Evolutionary conservation across 2,888 invertebrate species (phyloP).

Genomic region (Hetaerina titia): DNA sequence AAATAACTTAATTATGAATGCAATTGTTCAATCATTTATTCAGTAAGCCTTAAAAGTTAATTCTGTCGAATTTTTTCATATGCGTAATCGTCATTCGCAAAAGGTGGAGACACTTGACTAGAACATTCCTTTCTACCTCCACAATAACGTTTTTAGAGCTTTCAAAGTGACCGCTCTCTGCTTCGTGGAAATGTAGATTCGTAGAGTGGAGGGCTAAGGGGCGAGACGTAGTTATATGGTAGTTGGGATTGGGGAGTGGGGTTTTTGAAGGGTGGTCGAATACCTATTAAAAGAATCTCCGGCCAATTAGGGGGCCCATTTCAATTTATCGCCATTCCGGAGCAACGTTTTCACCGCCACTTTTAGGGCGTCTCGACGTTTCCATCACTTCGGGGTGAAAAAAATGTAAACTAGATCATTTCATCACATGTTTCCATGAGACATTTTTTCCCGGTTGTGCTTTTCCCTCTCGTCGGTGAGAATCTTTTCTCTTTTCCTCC

Average conservation of each 20-base stretch:
- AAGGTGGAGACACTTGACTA: not conserved
- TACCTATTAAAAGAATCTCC: not conserved
- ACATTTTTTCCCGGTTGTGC: constrained; percentile 25
- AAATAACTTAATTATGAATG: not conserved
- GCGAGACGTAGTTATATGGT: not conserved
- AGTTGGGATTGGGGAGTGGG: not conserved
- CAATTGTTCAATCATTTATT: not conserved
- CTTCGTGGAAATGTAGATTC: not conserved
- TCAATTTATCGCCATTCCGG: not conserved
- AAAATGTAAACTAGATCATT: constrained; percentile 26
- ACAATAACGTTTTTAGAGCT: not conserved
- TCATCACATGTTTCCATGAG: not conserved
- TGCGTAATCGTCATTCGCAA: not conserved
- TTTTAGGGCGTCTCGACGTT: not conserved
- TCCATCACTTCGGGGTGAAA: no score
- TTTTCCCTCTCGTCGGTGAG: not conserved
- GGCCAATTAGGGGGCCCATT: not conserved
- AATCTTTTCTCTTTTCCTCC: not conserved
- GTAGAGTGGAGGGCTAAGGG: not conserved
- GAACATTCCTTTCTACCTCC: not conserved
- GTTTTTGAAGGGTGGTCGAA: not conserved
- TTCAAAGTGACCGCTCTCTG: not conserved
- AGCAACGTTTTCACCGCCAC: not conserved
- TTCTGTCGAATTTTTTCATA: not conserved
- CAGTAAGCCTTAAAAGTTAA: not conserved